phyloP scores from a whole-genome alignment of 2,797 vertebrate genomes.

The Peromyscus attwateri region DNA sequence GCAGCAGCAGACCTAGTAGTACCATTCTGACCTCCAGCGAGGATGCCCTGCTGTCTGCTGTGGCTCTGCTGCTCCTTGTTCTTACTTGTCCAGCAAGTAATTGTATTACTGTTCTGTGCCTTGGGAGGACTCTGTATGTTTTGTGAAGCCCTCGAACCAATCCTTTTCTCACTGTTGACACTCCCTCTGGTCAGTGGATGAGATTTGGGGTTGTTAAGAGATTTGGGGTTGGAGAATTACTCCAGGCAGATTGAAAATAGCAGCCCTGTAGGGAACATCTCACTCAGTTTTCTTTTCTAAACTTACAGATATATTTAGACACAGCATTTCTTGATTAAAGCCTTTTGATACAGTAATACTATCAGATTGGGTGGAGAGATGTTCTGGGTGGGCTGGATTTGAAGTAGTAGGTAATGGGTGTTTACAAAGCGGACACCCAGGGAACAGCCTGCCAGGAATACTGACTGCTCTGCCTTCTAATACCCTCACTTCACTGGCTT shows the following conservation, averaged over 20 bases:
- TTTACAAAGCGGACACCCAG: not conserved
- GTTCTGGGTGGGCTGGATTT: not conserved
- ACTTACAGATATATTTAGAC: not conserved
- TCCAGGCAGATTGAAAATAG: not conserved
- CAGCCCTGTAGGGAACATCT: not conserved
- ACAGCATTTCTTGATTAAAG: conserved; percentile 6
- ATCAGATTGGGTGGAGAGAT: not conserved
- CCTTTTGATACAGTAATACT: not conserved
- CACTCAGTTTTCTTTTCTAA: conserved; percentile 8
- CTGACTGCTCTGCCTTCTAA: not conserved
- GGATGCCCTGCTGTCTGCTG: not conserved
- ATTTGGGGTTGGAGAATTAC: not conserved
- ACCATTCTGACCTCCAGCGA: not conserved
- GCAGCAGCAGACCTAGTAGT: not conserved
- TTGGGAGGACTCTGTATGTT: not conserved
- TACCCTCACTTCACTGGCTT: not conserved
- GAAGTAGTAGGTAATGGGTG: not conserved
- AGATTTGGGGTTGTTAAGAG: not conserved
- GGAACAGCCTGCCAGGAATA: not conserved
- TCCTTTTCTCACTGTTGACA: not conserved
- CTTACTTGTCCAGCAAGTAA: not conserved
- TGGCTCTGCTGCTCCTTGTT: not conserved
- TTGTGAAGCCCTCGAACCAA: not conserved
- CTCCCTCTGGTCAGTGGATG: not conserved
- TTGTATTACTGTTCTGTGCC: not conserved